Base-by-base conservation (phyloP, 1,140 invertebrate species). In the Dinoponera quadriceps region DNA sequence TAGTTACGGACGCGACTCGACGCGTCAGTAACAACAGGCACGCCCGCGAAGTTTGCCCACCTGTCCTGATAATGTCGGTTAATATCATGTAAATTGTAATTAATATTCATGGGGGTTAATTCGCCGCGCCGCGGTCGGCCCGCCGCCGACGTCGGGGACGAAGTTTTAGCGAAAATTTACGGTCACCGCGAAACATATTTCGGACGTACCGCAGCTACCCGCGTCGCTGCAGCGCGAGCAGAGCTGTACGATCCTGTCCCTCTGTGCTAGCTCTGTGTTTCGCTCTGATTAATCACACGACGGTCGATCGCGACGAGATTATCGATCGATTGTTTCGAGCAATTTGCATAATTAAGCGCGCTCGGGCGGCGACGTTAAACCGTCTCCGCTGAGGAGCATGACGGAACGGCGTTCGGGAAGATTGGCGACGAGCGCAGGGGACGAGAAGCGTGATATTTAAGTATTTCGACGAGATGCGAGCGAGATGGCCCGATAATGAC, bases 31-130 rank as follows among this genome's bases (percentile, higher is more conserved):
- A 84, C 85, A 90, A 87, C 85, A 85, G 87, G 83, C 91, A 87
- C 91, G 86, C 83, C 62, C 89, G 74, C 80, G 80, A 93, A 93
- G 84, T 92, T 93, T 80, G 88, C 89, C 87, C 90, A 89, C 86
- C 90, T 90, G 91, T 93, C 90, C 89, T 90, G 92, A 93, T 93
- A 93, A 93, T 93, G 92, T 92, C 90, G 90, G 90, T 92, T 92
- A 93, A 94, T 93, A 92, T 93, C 92, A 91, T 91, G 91, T 93
- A 92, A 93, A 94, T 93, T 91, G 90, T 91, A 94, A 94, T 94
- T 94, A 94, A 93, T 93, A 94, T 92, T 93, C 92, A 92, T 92
- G 89, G 87, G n/a, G 80, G 85, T 91, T 89, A 91, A 89, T 90
- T 93, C 86, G 85, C 83, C 84, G 82, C 71, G 82, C 71, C 51